A percentile compares a stretch with the other conserved stretches of the same genome.
Evolutionary conservation across 1,140 invertebrate genomes (phyloP).

Genomic region (Drosophila prosaltans): DNA sequence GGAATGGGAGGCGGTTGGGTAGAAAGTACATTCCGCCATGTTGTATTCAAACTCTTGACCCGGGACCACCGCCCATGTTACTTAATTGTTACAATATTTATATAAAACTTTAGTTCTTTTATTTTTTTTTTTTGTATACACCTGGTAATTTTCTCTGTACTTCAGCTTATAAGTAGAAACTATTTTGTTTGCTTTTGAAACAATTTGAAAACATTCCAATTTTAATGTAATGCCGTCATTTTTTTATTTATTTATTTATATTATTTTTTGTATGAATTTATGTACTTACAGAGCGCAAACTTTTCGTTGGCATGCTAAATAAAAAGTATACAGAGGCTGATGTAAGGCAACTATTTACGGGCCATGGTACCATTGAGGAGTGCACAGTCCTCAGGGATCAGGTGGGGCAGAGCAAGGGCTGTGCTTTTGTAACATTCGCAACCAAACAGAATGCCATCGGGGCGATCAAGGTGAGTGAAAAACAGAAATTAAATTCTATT

Average conservation of each 20-base stretch:
- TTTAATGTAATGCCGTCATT: conserved; percentile 21
- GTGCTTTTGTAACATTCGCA: conserved; percentile 99
- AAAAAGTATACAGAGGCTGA: conserved; percentile 98
- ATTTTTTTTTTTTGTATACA: neutral
- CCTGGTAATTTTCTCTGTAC: conserved; percentile 43
- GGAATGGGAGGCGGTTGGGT: neutral
- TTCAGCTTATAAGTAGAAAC: conserved; percentile 25
- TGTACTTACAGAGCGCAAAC: conserved; percentile 96
- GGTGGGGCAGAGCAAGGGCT: conserved; percentile 96
- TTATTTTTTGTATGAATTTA: conserved; percentile 62
- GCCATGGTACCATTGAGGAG: conserved; percentile 98
- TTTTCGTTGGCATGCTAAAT: conserved; percentile 99
- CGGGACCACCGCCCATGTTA: neutral
- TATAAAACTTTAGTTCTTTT: neutral
- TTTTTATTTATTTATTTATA: conserved; percentile 1
- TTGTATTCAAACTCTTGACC: conserved; percentile 38
- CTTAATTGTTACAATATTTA: conserved; percentile 12
- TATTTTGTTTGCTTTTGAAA: conserved; percentile 36
- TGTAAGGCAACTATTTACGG: conserved; percentile 95
- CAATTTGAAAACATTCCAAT: conserved; percentile 39
- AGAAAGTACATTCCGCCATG: conserved; percentile 25
- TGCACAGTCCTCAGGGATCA: conserved; percentile 98
- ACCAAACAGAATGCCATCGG: conserved; percentile 97
- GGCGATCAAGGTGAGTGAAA: conserved; percentile 91
- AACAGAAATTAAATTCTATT: neutral